phyloP scores from a whole-genome alignment of 2,797 vertebrate species.

The Anableps anableps region DNA sequence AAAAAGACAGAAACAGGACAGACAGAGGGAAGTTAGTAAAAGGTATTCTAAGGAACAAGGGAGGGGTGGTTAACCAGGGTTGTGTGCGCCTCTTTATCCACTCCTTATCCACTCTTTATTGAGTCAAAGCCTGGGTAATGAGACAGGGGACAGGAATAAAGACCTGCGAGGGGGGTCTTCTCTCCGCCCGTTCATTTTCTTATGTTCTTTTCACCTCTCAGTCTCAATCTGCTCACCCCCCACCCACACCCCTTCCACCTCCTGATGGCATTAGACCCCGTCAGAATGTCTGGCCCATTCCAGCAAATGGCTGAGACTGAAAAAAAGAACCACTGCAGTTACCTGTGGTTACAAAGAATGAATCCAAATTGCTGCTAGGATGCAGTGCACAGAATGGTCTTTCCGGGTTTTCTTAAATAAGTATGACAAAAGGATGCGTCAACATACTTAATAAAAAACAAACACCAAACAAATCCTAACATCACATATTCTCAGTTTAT shows the following conservation, averaged over 20 bases:
- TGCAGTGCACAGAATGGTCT: conserved; percentile 46
- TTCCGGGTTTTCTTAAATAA: conserved; percentile 58
- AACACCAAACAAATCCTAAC: conserved; percentile 9
- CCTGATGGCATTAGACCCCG: conserved; percentile 73
- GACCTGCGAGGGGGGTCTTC: conserved; percentile 67
- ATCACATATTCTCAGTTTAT: conserved; percentile 3
- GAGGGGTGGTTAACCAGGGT: conserved; percentile 37
- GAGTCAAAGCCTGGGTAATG: conserved; percentile 80
- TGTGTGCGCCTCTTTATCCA: conserved; percentile 76
- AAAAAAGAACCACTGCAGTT: conserved; percentile 58
- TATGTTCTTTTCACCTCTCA: conserved; percentile 73
- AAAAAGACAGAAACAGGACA: conserved; percentile 30
- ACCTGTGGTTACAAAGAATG: conserved; percentile 70
- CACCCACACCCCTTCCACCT: conserved; percentile 51
- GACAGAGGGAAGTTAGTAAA: conserved; percentile 44
- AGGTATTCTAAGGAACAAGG: conserved; percentile 50
- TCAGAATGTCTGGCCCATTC: conserved; percentile 67
- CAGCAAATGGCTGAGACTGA: conserved; percentile 63
- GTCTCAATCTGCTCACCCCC: conserved; percentile 70
- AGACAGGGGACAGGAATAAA: conserved; percentile 74
- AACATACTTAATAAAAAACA: background rate
- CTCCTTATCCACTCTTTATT: conserved; percentile 80
- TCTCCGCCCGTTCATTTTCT: conserved; percentile 66
- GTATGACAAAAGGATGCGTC: conserved; percentile 9
- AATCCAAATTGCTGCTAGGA: conserved; percentile 71